Evolutionary conservation across 2,797 vertebrate species (phyloP).

Genomic region (Poecilia gillii): DNA sequence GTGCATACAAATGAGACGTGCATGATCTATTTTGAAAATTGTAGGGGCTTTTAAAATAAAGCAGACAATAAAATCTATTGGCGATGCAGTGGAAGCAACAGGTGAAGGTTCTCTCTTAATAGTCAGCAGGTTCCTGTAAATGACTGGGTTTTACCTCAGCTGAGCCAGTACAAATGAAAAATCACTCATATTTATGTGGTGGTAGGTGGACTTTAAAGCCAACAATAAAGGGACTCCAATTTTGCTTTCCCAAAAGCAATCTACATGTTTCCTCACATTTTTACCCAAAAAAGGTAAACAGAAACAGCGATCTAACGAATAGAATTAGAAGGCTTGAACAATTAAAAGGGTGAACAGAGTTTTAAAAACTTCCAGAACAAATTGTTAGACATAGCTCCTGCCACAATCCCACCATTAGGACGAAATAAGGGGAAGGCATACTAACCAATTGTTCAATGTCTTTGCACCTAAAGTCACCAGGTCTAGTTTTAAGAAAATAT

Average conservation of each 20-base stretch:
- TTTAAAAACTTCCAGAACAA: background rate
- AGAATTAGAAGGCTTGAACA: background rate
- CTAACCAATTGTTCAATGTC: background rate
- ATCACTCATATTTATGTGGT: background rate
- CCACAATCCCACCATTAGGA: background rate
- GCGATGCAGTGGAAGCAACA: background rate
- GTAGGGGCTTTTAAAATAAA: background rate
- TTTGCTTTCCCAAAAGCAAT: background rate
- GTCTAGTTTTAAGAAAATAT: conserved; percentile 7
- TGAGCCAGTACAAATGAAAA: background rate
- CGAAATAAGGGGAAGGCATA: background rate
- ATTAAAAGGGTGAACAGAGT: background rate
- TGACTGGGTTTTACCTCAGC: background rate
- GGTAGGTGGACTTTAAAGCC: background rate
- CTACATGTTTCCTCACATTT: background rate
- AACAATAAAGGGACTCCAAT: background rate
- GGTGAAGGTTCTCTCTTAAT: background rate
- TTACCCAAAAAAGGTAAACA: background rate
- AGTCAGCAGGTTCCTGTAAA: background rate
- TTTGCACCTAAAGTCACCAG: conserved; percentile 3
- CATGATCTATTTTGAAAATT: background rate
- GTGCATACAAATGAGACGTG: background rate
- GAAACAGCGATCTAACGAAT: background rate
- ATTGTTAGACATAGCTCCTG: background rate
- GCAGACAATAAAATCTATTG: background rate